Evolutionary conservation across 2,888 invertebrate species (phyloP), one percentile per base, ranked within the genome.

Genomic region (Apodemia zela): DNA sequence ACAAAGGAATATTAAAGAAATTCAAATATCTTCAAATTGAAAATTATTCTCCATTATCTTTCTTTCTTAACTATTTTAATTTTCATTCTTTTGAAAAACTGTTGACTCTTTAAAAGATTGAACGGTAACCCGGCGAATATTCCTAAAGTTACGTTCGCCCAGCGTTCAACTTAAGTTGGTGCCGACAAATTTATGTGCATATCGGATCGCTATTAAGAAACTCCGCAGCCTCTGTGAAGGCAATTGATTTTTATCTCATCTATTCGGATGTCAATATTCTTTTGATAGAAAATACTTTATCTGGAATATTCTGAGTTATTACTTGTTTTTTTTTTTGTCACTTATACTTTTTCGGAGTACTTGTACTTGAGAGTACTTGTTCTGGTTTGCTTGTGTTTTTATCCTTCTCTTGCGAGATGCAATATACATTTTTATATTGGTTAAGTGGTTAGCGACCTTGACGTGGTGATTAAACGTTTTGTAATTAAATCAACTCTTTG

Each of bases 161-260:
- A 15, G n/a, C 57, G 57, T 57, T 57, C 57, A 29, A 29, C 57
- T 25, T 29, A 57, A 57, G 57, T 57, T 57, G 57, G 57, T 57
- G 57, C 57, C 57, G 57, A 57, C 71, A 78, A 86, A 87, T 86
- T 82, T 87, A 87, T 87, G 85, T 82, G 81, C 87, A 86, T 86
- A 84, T 77, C 74, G 78, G 76, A 81, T 77, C 75, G 77, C 75
- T 73, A 76, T 77, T 79, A 79, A 72, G 74, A 74, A 73, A 77
- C 74, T 81, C 75, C 66, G 68, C 71, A 60, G 64, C 67, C 25
- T 51, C 59, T 47, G 35, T 25, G 57, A 57, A 57, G 57, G 57
- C 57, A 57, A 57, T 57, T 57, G 57, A 57, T 57, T 57, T 57
- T 57, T 57, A 57, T 57, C 57, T 57, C 57, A 29, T 57, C 57